Evolutionary conservation across 1,140 invertebrate genomes (phyloP).

Genomic region (Meloidogyne chitwoodi): DNA sequence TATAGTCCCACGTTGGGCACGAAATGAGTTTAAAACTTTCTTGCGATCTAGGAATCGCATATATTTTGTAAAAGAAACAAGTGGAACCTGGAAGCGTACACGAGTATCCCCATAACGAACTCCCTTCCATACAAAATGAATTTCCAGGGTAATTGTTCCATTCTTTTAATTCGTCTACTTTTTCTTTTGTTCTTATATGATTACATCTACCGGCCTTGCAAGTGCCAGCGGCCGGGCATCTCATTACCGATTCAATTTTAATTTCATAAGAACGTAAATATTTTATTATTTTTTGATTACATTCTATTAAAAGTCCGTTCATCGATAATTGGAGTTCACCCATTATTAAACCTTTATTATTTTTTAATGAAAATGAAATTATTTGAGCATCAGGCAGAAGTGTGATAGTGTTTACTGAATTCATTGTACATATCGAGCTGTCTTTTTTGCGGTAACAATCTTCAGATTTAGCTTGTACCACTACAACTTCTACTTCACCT

Average conservation of each 20-base stretch:
- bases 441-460: not conserved
- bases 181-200: not conserved
- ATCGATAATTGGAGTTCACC: too few species aligned
- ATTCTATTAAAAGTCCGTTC: too few species aligned
- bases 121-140: slow-evolving; percentile 1
- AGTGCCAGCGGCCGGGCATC: not conserved
- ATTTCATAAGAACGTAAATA: too few species aligned
- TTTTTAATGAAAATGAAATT: not conserved
- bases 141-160: not conserved
- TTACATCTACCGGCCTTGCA: not conserved
- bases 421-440: not conserved
- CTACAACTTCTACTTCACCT: not conserved
- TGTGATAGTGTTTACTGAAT: not conserved
- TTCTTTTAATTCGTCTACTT: not conserved
- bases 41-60: not conserved
- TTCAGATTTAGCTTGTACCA: not conserved
- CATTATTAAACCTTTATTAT: not conserved
- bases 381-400: not conserved
- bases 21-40: not conserved
- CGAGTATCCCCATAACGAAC: not conserved
- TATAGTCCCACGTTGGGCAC: not conserved
- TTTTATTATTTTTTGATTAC: too few species aligned
- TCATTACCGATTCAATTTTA: too few species aligned
- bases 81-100: not conserved
- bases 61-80: not conserved